These are phyloP conservation scores for Pristionchus maxplancki DNA, from an alignment of 2,888 invertebrate genomes.

Conservation along the genomic window DNA sequence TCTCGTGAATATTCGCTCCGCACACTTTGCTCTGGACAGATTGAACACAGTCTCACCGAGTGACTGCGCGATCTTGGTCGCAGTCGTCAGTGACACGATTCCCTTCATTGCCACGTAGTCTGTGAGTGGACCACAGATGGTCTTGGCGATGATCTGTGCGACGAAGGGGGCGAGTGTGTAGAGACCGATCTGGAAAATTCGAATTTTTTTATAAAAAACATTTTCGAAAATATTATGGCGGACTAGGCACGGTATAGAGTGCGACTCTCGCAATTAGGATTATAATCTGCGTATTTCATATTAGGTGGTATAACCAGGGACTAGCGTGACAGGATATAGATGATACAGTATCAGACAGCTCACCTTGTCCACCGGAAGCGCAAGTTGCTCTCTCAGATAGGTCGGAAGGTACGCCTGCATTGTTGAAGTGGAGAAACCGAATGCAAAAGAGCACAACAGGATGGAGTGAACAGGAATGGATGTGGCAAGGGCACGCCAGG, in stretches of 20 bases:
- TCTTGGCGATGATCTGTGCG: conserved; percentile 48
- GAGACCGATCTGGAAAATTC: conserved; percentile 35
- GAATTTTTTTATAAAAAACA: background rate
- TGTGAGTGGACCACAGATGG: conserved; percentile 20
- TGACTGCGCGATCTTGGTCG: conserved; percentile 30
- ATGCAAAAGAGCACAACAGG: conserved; percentile 41
- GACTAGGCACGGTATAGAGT: too few species aligned
- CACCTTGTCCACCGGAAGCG: conserved; percentile 39
- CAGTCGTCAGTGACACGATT: conserved; percentile 6
- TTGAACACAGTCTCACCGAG: background rate
- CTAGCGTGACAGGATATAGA: too few species aligned
- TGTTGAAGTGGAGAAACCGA: conserved; percentile 50
- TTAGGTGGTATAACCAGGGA: too few species aligned
- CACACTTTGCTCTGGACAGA: background rate
- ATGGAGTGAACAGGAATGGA: conserved; percentile 41
- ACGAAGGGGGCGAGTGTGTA: conserved; percentile 48
- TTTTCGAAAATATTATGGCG: background rate
- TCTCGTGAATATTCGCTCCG: background rate
- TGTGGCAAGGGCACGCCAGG: background rate
- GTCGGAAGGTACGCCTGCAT: conserved; percentile 48
- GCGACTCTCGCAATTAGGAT: too few species aligned
- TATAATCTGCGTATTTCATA: too few species aligned
- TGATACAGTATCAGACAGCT: too few species aligned
- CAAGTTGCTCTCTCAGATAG: conserved; percentile 45
- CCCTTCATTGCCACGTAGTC: conserved; percentile 26